These are phyloP conservation scores for Glandiceps talaboti DNA, from an alignment of 53 echinoderm and acorn worm species.

Conservation along the genomic window DNA sequence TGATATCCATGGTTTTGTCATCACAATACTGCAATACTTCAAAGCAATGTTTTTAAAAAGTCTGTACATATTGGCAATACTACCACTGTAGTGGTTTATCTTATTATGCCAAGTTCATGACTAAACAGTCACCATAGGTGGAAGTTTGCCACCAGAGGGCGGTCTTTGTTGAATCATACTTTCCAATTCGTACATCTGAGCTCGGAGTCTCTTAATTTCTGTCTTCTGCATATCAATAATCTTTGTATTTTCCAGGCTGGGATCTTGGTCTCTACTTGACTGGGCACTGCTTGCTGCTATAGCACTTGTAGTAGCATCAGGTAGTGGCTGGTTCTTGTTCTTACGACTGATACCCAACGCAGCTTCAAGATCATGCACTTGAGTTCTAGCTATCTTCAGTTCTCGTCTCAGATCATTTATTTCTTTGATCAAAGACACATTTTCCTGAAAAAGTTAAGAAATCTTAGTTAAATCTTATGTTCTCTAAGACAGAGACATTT, in stretches of 20 bases:
- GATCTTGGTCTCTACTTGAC: slow-evolving; percentile 37
- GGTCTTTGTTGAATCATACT: slow-evolving; percentile 58
- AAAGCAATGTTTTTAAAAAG: too few species aligned
- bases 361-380: slow-evolving; percentile 92
- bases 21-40: too few species aligned
- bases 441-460: slow-evolving; percentile 42
- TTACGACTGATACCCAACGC: slow-evolving; percentile 96
- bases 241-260: slow-evolving; percentile 48
- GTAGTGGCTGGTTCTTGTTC: slow-evolving; percentile 43
- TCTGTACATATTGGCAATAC: too few species aligned
- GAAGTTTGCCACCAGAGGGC: slow-evolving; percentile 80
- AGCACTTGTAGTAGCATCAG: slow-evolving; percentile 18
- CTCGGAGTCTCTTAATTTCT: slow-evolving; percentile 67
- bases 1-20: too few species aligned
- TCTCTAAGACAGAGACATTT: too few species aligned
- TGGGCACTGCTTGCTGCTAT: slow-evolving; percentile 41
- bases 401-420: slow-evolving; percentile 94
- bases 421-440: slow-evolving; percentile 95
- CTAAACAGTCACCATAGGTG: slow-evolving; percentile 85
- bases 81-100: too few species aligned
- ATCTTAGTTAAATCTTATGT: too few species aligned
- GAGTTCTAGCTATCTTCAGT: slow-evolving; percentile 94
- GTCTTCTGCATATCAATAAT: slow-evolving; percentile 93
- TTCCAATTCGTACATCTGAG: slow-evolving; percentile 59
- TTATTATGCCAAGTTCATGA: too few species aligned